Evolutionary conservation across 2,113 vertebrate species (phyloP).

Genomic region (Macrotis lagotis): DNA sequence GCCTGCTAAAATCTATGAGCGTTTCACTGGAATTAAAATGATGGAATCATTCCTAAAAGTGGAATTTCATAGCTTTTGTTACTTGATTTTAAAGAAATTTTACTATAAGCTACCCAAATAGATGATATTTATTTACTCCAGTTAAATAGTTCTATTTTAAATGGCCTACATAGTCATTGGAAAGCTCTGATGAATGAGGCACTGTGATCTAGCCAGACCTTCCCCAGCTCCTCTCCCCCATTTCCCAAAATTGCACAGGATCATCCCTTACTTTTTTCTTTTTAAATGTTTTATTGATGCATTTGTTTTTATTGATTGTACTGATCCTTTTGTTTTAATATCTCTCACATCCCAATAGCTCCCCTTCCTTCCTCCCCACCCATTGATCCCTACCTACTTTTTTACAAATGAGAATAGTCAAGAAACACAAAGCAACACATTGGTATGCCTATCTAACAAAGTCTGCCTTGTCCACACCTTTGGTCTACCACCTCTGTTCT

Average conservation of each 20-base stretch:
- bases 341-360: neutral
- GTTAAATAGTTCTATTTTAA: neutral
- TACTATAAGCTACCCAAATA: constrained; percentile 9
- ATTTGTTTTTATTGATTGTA: neutral
- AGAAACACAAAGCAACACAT: neutral
- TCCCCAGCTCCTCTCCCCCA: neutral
- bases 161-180: neutral
- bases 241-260: neutral
- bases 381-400: neutral
- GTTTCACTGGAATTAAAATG: constrained; percentile 11
- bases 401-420: neutral
- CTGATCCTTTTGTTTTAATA: neutral
- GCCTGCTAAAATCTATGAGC: neutral
- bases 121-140: neutral
- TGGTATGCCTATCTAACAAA: neutral
- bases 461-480: neutral
- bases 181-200: neutral
- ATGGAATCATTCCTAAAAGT: constrained; percentile 2
- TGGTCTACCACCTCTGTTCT: neutral
- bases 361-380: neutral
- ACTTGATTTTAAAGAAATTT: neutral
- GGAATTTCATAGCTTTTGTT: neutral
- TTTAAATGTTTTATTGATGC: neutral
- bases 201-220: neutral
- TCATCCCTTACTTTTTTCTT: neutral